Conservation (phyloP, 2,888 invertebrate genomes). For the Scelioninae gen. 2 region DNA sequence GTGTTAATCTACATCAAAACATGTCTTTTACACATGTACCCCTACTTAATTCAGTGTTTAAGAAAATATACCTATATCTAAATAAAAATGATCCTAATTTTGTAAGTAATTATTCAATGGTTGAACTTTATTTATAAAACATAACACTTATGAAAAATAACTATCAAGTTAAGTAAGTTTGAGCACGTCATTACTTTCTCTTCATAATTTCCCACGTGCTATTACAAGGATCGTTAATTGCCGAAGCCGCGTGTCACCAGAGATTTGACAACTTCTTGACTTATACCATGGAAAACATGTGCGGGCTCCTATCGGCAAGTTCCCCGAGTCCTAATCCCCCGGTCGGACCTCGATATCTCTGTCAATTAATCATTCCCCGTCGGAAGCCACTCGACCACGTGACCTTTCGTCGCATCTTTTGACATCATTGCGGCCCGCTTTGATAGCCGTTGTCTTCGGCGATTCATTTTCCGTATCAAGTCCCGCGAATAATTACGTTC, state of each 20-base stretch:
- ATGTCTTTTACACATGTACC: too few species aligned
- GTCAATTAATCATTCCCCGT: conserved; percentile 55
- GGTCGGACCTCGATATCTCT: conserved; percentile 54
- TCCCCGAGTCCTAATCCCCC: conserved; percentile 50
- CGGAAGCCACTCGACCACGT: conserved; percentile 34
- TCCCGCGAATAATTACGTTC: conserved; percentile 7
- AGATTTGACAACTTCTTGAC: conserved; percentile 52
- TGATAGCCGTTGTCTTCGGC: conserved; percentile 14
- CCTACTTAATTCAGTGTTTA: too few species aligned
- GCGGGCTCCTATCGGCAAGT: conserved; percentile 43
- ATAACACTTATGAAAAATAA: too few species aligned
- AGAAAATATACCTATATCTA: too few species aligned
- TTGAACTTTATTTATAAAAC: too few species aligned
- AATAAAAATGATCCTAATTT: too few species aligned
- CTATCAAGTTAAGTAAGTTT: too few species aligned
- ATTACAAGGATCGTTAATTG: conserved; percentile 17
- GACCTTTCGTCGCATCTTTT: conserved; percentile 36
- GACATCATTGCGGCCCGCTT: conserved; percentile 25
- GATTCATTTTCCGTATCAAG: conserved; percentile 10
- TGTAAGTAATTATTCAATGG: too few species aligned
- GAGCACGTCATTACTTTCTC: too few species aligned
- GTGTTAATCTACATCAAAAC: too few species aligned
- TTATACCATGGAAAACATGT: conserved; percentile 42
- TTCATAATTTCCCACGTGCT: conserved; percentile 17
- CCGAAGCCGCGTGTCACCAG: conserved; percentile 39